Evolutionary conservation across 1,140 invertebrate species (phyloP).

Genomic region (Drosophila obscura): DNA sequence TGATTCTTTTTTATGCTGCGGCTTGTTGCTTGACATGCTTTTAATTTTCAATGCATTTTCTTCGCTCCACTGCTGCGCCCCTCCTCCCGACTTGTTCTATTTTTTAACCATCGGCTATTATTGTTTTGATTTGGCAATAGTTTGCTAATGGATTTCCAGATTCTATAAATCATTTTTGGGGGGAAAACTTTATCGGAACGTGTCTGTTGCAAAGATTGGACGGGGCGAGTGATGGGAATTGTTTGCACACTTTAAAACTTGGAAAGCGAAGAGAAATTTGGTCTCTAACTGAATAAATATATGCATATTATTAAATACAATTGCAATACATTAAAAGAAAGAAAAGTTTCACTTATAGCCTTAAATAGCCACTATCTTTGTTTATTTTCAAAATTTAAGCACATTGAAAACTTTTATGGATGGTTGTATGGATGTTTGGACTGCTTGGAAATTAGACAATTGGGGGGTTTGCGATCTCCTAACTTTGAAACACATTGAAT

Average conservation of each 20-base stretch:
- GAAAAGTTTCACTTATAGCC: too few relatives aligned
- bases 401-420: too few relatives aligned
- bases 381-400: too few relatives aligned
- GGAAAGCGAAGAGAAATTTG: neutral
- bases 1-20: conserved; percentile 39
- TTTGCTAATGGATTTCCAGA: conserved; percentile 50
- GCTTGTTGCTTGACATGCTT: conserved; percentile 66
- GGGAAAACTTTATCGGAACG: conserved; percentile 29
- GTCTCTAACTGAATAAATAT: too few relatives aligned
- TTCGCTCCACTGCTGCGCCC: neutral
- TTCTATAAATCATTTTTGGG: conserved; percentile 54
- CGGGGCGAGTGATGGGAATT: conserved; percentile 4
- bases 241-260: conserved; percentile 9
- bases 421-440: too few relatives aligned
- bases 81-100: conserved; percentile 14
- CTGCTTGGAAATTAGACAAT: too few relatives aligned
- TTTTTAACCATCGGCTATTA: conserved; percentile 19
- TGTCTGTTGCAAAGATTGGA: neutral
- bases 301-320: too few relatives aligned
- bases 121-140: conserved; percentile 39
- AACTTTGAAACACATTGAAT: too few relatives aligned
- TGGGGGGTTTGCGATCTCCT: too few relatives aligned
- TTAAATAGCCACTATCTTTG: too few relatives aligned
- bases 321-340: too few relatives aligned
- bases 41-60: conserved; percentile 58